A percentile compares a stretch with the other conserved stretches of the same genome.
phyloP scores from a whole-genome alignment of 2,797 vertebrate species.

The Orestias chungarensis region DNA sequence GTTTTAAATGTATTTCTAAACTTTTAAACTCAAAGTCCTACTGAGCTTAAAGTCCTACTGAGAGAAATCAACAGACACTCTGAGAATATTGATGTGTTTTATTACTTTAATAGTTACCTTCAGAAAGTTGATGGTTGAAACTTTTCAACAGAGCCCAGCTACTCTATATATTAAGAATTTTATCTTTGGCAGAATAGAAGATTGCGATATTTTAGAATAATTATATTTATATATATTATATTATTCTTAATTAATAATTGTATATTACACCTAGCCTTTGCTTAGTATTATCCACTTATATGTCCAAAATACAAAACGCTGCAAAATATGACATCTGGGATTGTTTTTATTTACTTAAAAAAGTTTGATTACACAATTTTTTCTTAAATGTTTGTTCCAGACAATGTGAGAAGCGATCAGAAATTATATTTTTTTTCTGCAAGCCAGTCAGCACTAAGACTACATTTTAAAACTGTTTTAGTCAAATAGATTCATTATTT shows the following conservation, averaged over 20 bases:
- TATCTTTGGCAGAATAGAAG: background rate
- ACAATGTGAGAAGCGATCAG: no score
- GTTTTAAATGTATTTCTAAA: background rate
- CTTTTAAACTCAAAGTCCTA: background rate
- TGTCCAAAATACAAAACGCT: background rate
- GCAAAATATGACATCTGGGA: no score
- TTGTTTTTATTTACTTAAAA: no score
- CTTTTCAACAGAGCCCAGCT: background rate
- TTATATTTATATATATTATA: no score
- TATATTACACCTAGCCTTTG: background rate
- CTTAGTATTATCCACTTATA: background rate
- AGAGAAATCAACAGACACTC: background rate
- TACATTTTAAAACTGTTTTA: background rate
- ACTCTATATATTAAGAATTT: background rate
- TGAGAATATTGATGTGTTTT: background rate
- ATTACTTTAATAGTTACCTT: background rate
- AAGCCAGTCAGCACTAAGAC: background rate
- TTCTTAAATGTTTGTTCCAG: no score
- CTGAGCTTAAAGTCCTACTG: background rate
- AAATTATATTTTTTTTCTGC: no score
- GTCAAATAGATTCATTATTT: background rate
- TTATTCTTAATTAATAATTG: no score
- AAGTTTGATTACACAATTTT: no score
- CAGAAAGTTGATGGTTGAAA: rapidly evolving
- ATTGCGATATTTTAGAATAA: no score